These are phyloP conservation scores for Alethe diademata DNA, from an alignment of 2,113 vertebrate genomes.

Conservation along the genomic window DNA sequence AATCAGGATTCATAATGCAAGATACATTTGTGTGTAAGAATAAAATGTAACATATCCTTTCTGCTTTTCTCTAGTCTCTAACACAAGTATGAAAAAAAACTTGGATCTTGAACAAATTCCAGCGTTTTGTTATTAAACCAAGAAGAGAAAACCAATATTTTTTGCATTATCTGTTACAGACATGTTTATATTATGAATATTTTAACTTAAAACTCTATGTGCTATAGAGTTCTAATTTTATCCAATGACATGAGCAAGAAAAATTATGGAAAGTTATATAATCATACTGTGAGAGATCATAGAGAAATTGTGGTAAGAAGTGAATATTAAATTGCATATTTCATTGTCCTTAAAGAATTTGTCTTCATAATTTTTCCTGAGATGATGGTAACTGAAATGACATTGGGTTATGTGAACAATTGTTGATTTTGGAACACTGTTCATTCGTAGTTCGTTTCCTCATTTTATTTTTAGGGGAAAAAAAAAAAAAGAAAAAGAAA, in stretches of 20 bases:
- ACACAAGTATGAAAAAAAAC: background rate
- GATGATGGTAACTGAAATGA: background rate
- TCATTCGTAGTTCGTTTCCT: background rate
- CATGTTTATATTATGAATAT: conserved; percentile 7
- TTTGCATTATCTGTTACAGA: conserved; percentile 11
- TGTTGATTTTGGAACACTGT: background rate
- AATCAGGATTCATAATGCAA: background rate
- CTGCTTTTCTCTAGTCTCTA: background rate
- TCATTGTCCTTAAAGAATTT: background rate
- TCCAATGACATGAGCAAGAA: background rate
- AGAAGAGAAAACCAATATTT: conserved; percentile 26
- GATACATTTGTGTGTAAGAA: background rate
- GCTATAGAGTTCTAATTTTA: background rate
- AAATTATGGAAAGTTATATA: background rate
- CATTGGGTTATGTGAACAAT: background rate
- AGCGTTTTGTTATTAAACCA: conserved; percentile 4
- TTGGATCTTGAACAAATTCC: background rate
- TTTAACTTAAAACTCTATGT: background rate
- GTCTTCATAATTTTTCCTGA: background rate
- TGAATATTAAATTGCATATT: background rate
- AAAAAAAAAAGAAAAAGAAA: background rate
- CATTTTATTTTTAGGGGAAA: background rate
- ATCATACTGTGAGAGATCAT: background rate
- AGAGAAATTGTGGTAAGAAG: background rate
- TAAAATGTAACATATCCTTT: background rate